Base-by-base conservation (phyloP, 2,888 invertebrate genomes). In the Shargacucullia verbasci region DNA sequence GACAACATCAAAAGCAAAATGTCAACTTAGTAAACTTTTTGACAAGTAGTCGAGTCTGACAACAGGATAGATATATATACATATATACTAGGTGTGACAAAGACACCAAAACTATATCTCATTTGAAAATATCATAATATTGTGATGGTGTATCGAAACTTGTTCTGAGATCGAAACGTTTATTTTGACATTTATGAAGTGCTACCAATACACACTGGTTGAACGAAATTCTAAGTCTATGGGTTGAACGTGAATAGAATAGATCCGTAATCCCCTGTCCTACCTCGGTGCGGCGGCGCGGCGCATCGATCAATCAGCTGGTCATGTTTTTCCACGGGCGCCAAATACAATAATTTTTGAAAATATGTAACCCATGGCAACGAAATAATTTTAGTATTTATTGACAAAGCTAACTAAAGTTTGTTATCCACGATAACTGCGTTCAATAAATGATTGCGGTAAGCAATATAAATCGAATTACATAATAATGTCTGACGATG, bases 141-240 rank as follows among this genome's bases (percentile, higher is more conserved):
- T 20, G 20, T 20, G 20, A 4, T 3, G 20, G 20, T 3, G 20
- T 20, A 20, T 20, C 20, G 20, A n/a, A n/a, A n/a, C n/a, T n/a
- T n/a, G n/a, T n/a, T n/a, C 27, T 7, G 7, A 27, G 25, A 25
- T 2, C n/a, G 11, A 10, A 2, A 37, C 9, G 31, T 27, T n/a
- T 12, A 13, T 43, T 64, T 44, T 65, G 72, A 60, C 71, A 59
- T 29, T 34, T 41, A 27, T 64, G 72, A 29, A 47, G 52, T 7
- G n/a, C 44, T 64, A 41, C 70, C 70, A 64, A 71, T 37, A 7
- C 35, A 38, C 7, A n/a, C 10, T n/a, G n/a, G n/a, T n/a, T n/a
- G n/a, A n/a, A n/a, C n/a, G n/a, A n/a, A n/a, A n/a, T n/a, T n/a
- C n/a, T n/a, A n/a, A n/a, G n/a, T n/a, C n/a, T n/a, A n/a, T n/a